Evolutionary conservation across 2,888 invertebrate genomes (phyloP).

Genomic region (Andrena fulva): DNA sequence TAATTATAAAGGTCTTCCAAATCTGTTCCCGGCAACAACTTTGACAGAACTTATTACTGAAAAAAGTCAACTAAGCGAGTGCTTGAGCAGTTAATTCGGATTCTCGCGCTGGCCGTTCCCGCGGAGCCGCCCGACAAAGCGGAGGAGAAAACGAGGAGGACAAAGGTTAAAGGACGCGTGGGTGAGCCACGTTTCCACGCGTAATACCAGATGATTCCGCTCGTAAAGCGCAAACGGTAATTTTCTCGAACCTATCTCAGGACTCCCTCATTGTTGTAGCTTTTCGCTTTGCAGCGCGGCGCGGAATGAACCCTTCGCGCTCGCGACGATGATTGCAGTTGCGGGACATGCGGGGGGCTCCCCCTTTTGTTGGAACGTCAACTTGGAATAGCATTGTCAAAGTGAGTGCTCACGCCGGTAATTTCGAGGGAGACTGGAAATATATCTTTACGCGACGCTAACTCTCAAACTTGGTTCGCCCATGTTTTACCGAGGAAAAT

Average conservation of each 20-base stretch:
- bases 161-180: slow-evolving; percentile 44
- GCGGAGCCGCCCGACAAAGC: slow-evolving; percentile 15
- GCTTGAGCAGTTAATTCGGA: not conserved
- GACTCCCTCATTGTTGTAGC: slow-evolving; percentile 48
- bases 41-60: not conserved
- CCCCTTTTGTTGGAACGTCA: slow-evolving; percentile 38
- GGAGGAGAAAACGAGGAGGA: slow-evolving; percentile 5
- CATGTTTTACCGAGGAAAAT: not conserved
- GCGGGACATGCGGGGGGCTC: slow-evolving; percentile 29
- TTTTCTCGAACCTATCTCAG: slow-evolving; percentile 50
- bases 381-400: slow-evolving; percentile 23
- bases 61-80: not conserved
- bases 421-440: slow-evolving; percentile 5
- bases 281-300: slow-evolving; percentile 44
- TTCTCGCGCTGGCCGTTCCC: not conserved
- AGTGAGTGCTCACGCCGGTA: not conserved
- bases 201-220: slow-evolving; percentile 65
- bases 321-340: slow-evolving; percentile 32
- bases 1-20: too few species aligned
- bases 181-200: slow-evolving; percentile 41
- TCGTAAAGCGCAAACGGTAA: slow-evolving; percentile 64
- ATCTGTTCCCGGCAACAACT: not conserved
- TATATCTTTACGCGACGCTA: not conserved
- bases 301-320: slow-evolving; percentile 33
- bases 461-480: not conserved